Percentiles rank a stretch among this genome's conserved stretches.
Conservation (phyloP, 1,140 invertebrate genomes). For the Drosophila oshimai region DNA sequence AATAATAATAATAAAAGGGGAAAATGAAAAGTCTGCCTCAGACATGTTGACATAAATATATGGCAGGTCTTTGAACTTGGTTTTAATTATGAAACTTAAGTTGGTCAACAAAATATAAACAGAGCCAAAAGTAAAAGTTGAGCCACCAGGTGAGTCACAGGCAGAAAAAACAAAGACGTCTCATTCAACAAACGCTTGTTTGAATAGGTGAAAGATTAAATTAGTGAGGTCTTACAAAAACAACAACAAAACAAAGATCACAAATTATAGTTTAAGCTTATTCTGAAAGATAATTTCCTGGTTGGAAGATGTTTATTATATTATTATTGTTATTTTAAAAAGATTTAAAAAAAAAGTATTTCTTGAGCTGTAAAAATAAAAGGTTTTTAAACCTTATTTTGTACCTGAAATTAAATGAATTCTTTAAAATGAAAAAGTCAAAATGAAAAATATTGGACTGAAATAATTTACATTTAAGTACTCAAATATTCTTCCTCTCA, state of each 20-base stretch:
- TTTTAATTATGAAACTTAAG: slow-evolving; percentile 36
- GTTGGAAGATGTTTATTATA: too few relatives aligned
- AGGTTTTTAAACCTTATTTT: too few relatives aligned
- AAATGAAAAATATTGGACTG: too few relatives aligned
- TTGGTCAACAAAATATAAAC: slow-evolving; percentile 26
- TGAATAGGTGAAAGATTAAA: neutral
- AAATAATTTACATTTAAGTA: too few relatives aligned
- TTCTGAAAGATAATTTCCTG: too few relatives aligned
- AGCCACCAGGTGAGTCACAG: slow-evolving; percentile 14
- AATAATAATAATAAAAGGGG: neutral
- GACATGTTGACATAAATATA: slow-evolving; percentile 40
- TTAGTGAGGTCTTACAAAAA: neutral
- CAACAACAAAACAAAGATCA: neutral
- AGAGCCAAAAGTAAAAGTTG: slow-evolving; percentile 36
- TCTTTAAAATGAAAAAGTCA: too few relatives aligned
- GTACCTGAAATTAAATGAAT: too few relatives aligned
- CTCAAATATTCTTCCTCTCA: too few relatives aligned
- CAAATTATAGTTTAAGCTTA: too few relatives aligned
- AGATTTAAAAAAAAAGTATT: neutral
- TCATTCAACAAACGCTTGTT: slow-evolving; percentile 1
- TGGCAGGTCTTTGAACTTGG: slow-evolving; percentile 49
- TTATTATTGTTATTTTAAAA: too few relatives aligned
- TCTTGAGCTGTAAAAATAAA: too few relatives aligned
- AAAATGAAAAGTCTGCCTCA: slow-evolving; percentile 31
- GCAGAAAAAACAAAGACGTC: neutral